Conservation (phyloP, 2,888 invertebrate species). For the Parnassius orleans region DNA sequence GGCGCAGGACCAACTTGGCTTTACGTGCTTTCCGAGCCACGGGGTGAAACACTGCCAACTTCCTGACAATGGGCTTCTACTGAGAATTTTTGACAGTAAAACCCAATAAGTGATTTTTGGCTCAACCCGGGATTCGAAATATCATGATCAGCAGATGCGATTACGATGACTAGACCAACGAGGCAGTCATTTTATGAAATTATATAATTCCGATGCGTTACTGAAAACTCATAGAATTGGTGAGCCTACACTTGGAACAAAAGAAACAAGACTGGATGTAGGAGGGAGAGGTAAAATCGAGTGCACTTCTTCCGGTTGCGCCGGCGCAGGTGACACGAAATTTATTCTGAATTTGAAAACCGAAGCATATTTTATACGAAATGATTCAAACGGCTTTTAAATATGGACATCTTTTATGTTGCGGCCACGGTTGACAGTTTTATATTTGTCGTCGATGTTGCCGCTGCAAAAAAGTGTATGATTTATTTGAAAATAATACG, state of each 20-base stretch:
- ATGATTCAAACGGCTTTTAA: constrained; percentile 79
- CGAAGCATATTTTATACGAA: constrained; percentile 76
- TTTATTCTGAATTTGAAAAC: constrained; percentile 80
- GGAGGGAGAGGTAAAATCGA: constrained; percentile 40
- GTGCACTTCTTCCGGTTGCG: constrained; percentile 73
- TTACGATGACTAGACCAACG: too few species aligned
- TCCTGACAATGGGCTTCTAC: too few species aligned
- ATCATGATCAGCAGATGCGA: too few species aligned
- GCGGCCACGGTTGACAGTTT: constrained; percentile 75
- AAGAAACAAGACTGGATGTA: constrained; percentile 42
- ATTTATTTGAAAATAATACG: constrained; percentile 75
- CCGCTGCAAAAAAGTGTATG: constrained; percentile 62
- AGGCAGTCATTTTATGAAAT: too few species aligned
- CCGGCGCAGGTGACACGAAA: constrained; percentile 78
- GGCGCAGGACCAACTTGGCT: too few species aligned
- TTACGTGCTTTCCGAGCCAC: too few species aligned
- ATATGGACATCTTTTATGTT: constrained; percentile 76
- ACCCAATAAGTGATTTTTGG: too few species aligned
- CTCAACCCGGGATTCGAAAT: too few species aligned
- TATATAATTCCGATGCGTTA: too few species aligned
- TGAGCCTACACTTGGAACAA: constrained; percentile 13
- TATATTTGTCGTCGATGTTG: constrained; percentile 75
- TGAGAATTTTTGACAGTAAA: too few species aligned
- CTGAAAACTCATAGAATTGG: background rate
- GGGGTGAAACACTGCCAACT: too few species aligned